These are phyloP conservation scores for Plemyria rubiginata DNA, from an alignment of 2,888 invertebrate species.

Conservation along the genomic window DNA sequence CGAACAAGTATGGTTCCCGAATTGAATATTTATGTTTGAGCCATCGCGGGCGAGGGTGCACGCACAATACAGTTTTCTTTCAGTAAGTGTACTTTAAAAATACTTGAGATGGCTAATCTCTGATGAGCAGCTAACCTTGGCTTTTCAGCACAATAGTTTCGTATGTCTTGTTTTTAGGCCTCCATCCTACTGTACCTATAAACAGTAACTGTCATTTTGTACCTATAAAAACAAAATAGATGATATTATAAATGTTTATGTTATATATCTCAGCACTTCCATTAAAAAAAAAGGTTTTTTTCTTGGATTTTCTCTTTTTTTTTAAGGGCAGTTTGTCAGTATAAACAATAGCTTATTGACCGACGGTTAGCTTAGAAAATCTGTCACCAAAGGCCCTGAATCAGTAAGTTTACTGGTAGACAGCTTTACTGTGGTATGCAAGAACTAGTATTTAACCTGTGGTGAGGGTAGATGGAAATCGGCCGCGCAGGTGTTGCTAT, in stretches of 20 bases:
- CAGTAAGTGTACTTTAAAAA: conserved; percentile 4
- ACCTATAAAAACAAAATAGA: too few species aligned
- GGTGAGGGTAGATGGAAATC: conserved; percentile 55
- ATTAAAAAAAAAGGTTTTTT: too few species aligned
- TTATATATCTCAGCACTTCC: too few species aligned
- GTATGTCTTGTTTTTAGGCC: too few species aligned
- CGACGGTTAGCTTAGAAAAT: too few species aligned
- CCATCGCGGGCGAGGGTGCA: conserved; percentile 40
- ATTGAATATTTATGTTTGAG: conserved; percentile 69
- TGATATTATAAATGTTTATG: too few species aligned
- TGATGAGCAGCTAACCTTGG: neutral
- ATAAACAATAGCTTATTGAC: too few species aligned
- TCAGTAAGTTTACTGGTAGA: conserved; percentile 16
- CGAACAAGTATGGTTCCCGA: conserved; percentile 55
- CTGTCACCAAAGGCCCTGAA: too few species aligned
- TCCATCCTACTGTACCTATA: neutral
- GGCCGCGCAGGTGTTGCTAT: conserved; percentile 64
- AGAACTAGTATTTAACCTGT: conserved; percentile 20
- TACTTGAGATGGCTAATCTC: neutral
- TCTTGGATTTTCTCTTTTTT: too few species aligned
- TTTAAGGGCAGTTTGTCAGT: too few species aligned
- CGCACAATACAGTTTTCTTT: neutral
- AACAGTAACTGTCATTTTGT: too few species aligned
- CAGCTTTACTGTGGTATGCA: neutral
- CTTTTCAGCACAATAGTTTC: neutral